A percentile compares a stretch with the other conserved stretches of the same genome.
Conservation (phyloP, 2,113 vertebrate species). For the Galemys pyrenaicus region DNA sequence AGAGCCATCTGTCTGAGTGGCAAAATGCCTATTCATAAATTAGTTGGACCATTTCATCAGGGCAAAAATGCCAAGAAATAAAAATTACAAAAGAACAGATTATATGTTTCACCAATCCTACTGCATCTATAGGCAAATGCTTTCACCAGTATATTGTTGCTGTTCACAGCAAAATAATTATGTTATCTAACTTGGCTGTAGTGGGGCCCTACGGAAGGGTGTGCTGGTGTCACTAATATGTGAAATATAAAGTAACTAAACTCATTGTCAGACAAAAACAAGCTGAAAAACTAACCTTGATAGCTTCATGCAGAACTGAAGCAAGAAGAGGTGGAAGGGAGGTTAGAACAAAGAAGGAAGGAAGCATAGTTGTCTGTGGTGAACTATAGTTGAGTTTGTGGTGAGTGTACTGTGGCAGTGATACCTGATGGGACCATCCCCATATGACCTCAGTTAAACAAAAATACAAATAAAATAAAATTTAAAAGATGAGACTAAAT, state of each 20-base stretch:
- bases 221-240: too few species aligned
- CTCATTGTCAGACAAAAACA: too few species aligned
- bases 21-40: constrained; percentile 76
- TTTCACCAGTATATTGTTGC: background rate
- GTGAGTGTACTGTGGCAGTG: too few species aligned
- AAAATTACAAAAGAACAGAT: constrained; percentile 76
- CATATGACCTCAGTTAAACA: too few species aligned
- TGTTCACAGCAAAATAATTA: background rate
- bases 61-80: constrained; percentile 79
- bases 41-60: constrained; percentile 78
- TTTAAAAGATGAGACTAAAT: too few species aligned
- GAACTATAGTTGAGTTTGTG: too few species aligned
- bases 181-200: background rate
- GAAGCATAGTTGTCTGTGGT: background rate
- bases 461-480: too few species aligned
- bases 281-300: too few species aligned
- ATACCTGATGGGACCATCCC: too few species aligned
- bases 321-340: background rate
- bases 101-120: constrained; percentile 61
- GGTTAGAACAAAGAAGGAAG: background rate
- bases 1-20: constrained; percentile 85
- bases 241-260: too few species aligned
- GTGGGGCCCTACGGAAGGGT: background rate
- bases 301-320: too few species aligned
- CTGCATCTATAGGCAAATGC: constrained; percentile 41